Base-by-base conservation (phyloP, 2,888 invertebrate genomes). In the Brachylomia viminalis region DNA sequence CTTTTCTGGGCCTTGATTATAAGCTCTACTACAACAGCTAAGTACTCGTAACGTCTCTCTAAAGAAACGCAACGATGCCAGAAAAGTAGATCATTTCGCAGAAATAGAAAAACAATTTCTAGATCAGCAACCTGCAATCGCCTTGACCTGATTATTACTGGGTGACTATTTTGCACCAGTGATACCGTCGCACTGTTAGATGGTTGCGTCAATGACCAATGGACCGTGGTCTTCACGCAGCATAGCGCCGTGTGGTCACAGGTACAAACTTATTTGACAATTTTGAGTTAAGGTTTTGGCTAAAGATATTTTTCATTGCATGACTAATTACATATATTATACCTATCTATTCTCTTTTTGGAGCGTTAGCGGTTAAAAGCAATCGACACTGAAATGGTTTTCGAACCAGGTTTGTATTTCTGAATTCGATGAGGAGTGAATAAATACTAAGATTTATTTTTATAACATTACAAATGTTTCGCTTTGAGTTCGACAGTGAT, bases 61-160 rank as follows among this genome's bases (percentile, higher is more conserved):
- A 1, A 54, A 73, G 15, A 30, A 81, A 42, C 42, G 10, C 33
- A 75, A 81, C 10, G 7, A 2, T 15, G 42, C 17, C 6, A 64
- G 49, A 81, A 77, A n/a, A 49, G 17, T 4, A 54, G 10, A 15
- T 11, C 33, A 67, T 47, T 58, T 59, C 52, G 30, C 49, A 59
- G 10, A 49, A 74, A 73, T 80, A 80, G 74, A 66, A 84, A 74
- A 1, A 11, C 0, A 13, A 78, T 83, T 75, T 70, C 67, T 78
- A 61, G 83, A 69, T 72, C 74, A 75, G 69, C 33, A 56, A 71
- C 72, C 72, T 33, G 65, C 68, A 79, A 45, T 47, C 15, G 73
- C 86, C 86, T 87, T 87, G 82, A 84, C 85, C 86, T 64, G n/a
- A n/a, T n/a, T 59, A 84, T 84, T 86, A 30, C 49, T 62, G 61